Percentiles rank a stretch among this genome's conserved stretches.
phyloP scores from a whole-genome alignment of 2,113 vertebrate genomes.

The Nerophis ophidion region DNA sequence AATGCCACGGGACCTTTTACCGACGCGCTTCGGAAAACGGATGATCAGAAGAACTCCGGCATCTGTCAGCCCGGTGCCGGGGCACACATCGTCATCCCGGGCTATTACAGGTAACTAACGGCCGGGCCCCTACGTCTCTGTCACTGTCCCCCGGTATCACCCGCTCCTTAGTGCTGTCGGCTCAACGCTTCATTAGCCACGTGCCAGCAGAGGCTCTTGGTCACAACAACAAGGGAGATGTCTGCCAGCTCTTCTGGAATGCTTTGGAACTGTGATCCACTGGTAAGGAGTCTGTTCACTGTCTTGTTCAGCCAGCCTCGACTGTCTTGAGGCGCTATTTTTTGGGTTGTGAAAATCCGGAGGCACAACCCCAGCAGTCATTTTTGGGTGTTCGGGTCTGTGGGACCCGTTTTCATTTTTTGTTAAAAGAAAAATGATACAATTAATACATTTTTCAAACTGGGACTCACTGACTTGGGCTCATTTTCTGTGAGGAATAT shows the following conservation, averaged over 20 bases:
- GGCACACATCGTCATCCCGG: slow-evolving; percentile 86
- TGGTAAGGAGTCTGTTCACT: slow-evolving; percentile 9
- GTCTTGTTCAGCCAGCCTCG: background rate
- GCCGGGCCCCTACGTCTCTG: slow-evolving; percentile 58
- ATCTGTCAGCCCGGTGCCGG: slow-evolving; percentile 88
- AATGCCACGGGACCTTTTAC: slow-evolving; percentile 95
- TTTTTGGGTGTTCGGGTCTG: too few relatives aligned
- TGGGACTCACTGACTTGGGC: too few relatives aligned
- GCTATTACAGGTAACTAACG: slow-evolving; percentile 84
- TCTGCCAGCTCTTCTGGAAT: slow-evolving; percentile 36
- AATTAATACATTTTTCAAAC: too few relatives aligned
- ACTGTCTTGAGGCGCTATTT: too few relatives aligned
- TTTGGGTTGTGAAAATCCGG: too few relatives aligned
- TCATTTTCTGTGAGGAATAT: too few relatives aligned
- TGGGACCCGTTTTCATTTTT: too few relatives aligned
- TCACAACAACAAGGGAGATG: slow-evolving; percentile 33
- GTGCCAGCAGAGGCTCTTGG: slow-evolving; percentile 37
- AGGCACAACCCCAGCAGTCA: too few relatives aligned
- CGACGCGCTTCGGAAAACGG: slow-evolving; percentile 86
- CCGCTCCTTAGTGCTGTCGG: slow-evolving; percentile 53
- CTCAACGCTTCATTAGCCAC: slow-evolving; percentile 64
- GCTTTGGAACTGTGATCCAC: slow-evolving; percentile 8
- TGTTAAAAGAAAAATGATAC: too few relatives aligned
- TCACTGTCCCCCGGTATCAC: slow-evolving; percentile 61
- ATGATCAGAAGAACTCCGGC: slow-evolving; percentile 77